Evolutionary conservation across 1,140 invertebrate species (phyloP).

Genomic region (Maconellicoccus hirsutus): DNA sequence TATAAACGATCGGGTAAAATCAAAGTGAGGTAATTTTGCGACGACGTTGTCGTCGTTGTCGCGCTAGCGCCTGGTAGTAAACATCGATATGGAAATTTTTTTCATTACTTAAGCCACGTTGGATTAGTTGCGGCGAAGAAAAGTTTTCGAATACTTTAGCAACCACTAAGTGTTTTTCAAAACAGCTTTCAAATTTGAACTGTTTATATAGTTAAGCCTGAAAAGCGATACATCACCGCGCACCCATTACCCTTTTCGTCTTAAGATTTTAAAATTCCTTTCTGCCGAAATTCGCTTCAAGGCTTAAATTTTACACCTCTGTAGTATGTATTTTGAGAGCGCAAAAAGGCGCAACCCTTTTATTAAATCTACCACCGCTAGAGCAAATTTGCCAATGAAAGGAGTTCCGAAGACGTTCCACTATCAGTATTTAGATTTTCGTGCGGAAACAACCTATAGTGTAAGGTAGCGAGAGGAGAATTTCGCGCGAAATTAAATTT

Average conservation of each 20-base stretch:
- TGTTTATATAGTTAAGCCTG: not conserved
- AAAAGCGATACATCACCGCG: constrained; percentile 1
- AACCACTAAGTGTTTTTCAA: constrained; percentile 9
- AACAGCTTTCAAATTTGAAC: constrained; percentile 9
- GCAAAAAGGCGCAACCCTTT: not conserved
- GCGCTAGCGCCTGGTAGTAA: too few species aligned
- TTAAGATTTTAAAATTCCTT: constrained; percentile 10
- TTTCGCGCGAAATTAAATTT: constrained; percentile 1
- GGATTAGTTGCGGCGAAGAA: not conserved
- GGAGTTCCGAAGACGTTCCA: not conserved
- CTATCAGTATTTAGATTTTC: too few species aligned
- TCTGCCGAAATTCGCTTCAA: not conserved
- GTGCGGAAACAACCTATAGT: too few species aligned
- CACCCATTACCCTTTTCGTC: not conserved
- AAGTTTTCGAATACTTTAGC: constrained; percentile 5
- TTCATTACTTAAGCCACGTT: not conserved
- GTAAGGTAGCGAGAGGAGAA: too few species aligned
- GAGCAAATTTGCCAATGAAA: not conserved
- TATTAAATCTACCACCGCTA: not conserved
- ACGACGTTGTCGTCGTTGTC: too few species aligned
- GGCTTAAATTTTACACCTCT: not conserved
- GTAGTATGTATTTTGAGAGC: too few species aligned
- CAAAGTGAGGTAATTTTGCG: too few species aligned
- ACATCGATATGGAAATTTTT: not conserved
- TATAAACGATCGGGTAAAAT: too few species aligned